Percentiles rank a stretch among this genome's conserved stretches.
These are phyloP conservation scores for Morpho achilles DNA, from an alignment of 2,888 invertebrate species.

Conservation along the genomic window DNA sequence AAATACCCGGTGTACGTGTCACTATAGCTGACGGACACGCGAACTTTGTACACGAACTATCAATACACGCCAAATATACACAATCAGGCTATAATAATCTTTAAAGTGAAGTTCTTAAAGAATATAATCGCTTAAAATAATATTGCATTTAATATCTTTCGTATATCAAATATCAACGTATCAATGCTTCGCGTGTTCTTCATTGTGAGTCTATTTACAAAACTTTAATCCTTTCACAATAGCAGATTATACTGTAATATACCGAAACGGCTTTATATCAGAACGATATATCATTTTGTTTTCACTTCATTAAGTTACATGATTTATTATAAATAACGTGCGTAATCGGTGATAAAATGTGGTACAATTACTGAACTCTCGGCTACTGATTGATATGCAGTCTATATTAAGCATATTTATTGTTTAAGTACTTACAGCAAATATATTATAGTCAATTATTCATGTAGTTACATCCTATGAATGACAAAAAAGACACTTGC, in stretches of 20 bases:
- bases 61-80: constrained; percentile 24
- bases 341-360: neutral
- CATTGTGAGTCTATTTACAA: constrained; percentile 69
- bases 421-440: too few species aligned
- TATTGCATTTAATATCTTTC: constrained; percentile 17
- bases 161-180: constrained; percentile 34
- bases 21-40: constrained; percentile 31
- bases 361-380: neutral
- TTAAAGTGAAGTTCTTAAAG: constrained; percentile 6
- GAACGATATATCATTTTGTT: constrained; percentile 32
- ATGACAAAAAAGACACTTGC: too few species aligned
- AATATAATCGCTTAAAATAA: constrained; percentile 3
- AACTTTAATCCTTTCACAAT: constrained; percentile 67
- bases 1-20: constrained; percentile 32
- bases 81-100: constrained; percentile 9
- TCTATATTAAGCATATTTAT: too few species aligned
- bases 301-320: constrained; percentile 23
- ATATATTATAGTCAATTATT: too few species aligned
- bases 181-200: constrained; percentile 68
- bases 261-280: constrained; percentile 59
- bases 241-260: constrained; percentile 55
- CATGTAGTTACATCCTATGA: too few species aligned
- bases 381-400: too few species aligned
- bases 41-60: constrained; percentile 27
- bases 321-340: constrained; percentile 14